phyloP scores from a whole-genome alignment of 2,888 invertebrate species.

The Nebria brevicollis region DNA sequence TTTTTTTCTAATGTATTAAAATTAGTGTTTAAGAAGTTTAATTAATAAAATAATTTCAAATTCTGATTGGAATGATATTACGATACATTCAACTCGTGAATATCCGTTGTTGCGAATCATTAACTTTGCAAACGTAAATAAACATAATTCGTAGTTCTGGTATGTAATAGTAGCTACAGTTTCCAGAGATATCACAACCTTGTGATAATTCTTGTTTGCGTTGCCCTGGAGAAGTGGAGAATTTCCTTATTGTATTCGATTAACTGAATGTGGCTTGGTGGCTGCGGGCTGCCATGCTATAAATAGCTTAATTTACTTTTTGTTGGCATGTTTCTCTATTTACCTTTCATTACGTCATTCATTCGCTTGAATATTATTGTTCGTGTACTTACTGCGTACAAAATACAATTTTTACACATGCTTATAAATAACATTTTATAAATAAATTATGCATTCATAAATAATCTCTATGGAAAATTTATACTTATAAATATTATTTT shows the following conservation, averaged over 20 bases:
- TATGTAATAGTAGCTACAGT: not conserved
- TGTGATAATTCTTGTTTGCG: not conserved
- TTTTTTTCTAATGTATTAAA: too few relatives aligned
- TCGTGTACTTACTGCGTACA: not conserved
- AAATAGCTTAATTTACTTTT: constrained; percentile 38
- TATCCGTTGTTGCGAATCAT: not conserved
- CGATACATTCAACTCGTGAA: not conserved
- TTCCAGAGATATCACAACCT: not conserved
- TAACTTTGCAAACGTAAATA: not conserved
- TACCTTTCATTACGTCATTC: constrained; percentile 40
- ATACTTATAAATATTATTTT: too few relatives aligned
- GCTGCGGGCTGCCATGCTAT: constrained; percentile 22
- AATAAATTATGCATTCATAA: too few relatives aligned
- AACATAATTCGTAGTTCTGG: not conserved
- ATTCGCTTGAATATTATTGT: not conserved
- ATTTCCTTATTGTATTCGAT: constrained; percentile 17
- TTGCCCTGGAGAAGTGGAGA: not conserved
- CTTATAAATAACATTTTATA: not conserved
- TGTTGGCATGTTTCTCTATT: constrained; percentile 18
- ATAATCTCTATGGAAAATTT: too few relatives aligned
- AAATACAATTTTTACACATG: not conserved
- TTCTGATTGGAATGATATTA: not conserved
- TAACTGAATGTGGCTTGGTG: constrained; percentile 29
- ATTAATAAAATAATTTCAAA: too few relatives aligned
- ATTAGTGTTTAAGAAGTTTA: too few relatives aligned